These are phyloP conservation scores for Chelidonichthys spinosus DNA, from an alignment of 2,797 vertebrate species.

Conservation along the genomic window DNA sequence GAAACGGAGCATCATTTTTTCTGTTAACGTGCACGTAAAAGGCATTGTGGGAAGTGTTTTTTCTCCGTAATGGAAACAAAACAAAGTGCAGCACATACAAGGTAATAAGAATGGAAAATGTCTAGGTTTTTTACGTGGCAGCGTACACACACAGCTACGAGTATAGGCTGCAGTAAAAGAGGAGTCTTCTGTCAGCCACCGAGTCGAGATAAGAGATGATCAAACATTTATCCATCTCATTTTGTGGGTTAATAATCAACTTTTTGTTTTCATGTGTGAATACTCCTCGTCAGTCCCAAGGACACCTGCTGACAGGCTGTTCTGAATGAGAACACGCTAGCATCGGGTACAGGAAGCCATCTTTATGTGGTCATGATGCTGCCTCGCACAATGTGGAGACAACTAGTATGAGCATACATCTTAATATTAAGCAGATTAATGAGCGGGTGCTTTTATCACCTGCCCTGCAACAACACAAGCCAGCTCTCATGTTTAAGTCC, in stretches of 20 bases:
- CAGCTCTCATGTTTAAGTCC: conserved; percentile 55
- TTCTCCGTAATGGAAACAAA: neutral
- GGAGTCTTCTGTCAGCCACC: neutral
- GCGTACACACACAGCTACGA: neutral
- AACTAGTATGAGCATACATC: neutral
- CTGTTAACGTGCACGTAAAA: conserved; percentile 7
- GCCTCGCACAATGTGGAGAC: neutral
- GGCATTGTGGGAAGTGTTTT: neutral
- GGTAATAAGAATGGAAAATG: neutral
- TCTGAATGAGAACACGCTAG: conserved; percentile 6
- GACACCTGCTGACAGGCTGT: conserved; percentile 10
- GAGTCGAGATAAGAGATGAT: neutral
- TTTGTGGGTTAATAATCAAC: neutral
- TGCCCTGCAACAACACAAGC: conserved; percentile 13
- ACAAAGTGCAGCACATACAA: neutral
- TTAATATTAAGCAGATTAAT: conserved; percentile 18
- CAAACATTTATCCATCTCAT: too few species aligned
- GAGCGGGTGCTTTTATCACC: conserved; percentile 11
- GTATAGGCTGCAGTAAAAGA: neutral
- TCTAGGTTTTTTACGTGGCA: neutral
- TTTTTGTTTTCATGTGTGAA: neutral
- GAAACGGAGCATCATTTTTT: conserved; percentile 3
- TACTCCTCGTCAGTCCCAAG: neutral
- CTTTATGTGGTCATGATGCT: neutral
- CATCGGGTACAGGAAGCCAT: neutral